Percentiles rank a stretch among this genome's conserved stretches.
phyloP scores from a whole-genome alignment of 1,140 invertebrate genomes.

The Lamellibrachia luymesi region DNA sequence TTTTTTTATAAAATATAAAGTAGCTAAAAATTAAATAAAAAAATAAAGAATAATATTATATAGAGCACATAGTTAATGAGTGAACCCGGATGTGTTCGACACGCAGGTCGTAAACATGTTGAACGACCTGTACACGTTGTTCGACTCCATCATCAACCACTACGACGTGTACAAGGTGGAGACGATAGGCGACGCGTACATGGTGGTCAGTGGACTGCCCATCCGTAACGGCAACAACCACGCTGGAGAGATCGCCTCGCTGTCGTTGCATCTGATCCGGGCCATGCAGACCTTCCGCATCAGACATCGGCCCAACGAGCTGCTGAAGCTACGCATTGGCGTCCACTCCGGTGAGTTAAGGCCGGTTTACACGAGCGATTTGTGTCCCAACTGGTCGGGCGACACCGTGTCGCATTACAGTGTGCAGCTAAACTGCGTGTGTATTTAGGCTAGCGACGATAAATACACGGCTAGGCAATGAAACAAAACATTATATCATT shows the following conservation, averaged over 20 bases:
- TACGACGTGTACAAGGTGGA: conserved; percentile 92
- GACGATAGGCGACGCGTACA: conserved; percentile 55
- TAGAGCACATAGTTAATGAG: neutral
- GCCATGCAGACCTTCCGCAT: conserved; percentile 84
- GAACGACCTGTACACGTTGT: conserved; percentile 94
- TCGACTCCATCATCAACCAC: conserved; percentile 93
- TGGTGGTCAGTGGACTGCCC: conserved; percentile 55
- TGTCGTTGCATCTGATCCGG: conserved; percentile 82
- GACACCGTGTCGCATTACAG: no score
- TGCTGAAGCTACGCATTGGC: conserved; percentile 86
- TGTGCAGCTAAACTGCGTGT: no score
- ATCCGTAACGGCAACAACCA: conserved; percentile 64
- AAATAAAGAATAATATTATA: neutral
- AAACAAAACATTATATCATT: no score
- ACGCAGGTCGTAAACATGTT: conserved; percentile 92
- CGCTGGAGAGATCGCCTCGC: conserved; percentile 81
- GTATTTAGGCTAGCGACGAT: no score
- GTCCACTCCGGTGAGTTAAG: conserved; percentile 77
- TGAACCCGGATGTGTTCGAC: conserved; percentile 56
- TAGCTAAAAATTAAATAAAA: no score
- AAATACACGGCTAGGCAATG: no score
- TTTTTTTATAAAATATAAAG: no score
- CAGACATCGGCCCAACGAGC: conserved; percentile 77
- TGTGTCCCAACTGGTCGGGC: no score
- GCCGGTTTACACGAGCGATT: no score